Conservation (phyloP, 2,888 invertebrate genomes). For the Syrista parreyssii region DNA sequence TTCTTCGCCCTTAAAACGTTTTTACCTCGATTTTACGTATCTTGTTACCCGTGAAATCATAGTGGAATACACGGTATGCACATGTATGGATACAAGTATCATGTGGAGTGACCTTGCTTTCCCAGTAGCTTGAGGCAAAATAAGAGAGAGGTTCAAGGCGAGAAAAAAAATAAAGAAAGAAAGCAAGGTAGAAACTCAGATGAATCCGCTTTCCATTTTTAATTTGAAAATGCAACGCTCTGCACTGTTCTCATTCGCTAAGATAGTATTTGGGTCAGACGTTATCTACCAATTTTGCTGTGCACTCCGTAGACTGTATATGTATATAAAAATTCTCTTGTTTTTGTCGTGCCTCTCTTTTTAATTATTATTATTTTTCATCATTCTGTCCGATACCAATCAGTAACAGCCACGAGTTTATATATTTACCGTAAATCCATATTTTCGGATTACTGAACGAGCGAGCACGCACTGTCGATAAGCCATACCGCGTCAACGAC, state of each 20-base stretch:
- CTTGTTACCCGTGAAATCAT: too few relatives aligned
- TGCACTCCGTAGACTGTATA: not conserved
- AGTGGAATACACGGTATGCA: conserved; percentile 2
- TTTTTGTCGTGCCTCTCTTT: conserved; percentile 6
- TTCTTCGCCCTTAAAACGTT: too few relatives aligned
- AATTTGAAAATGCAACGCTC: conserved; percentile 35
- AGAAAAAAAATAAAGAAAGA: conserved; percentile 1
- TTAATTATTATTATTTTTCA: not conserved
- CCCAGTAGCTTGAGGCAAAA: not conserved
- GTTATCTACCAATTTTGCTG: conserved; percentile 23
- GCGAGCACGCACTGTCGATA: too few relatives aligned
- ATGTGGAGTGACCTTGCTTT: conserved; percentile 3
- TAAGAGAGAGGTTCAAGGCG: not conserved
- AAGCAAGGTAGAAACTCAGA: too few relatives aligned
- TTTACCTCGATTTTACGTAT: too few relatives aligned
- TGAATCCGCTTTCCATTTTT: conserved; percentile 26
- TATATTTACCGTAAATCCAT: too few relatives aligned
- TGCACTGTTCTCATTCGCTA: conserved; percentile 14
- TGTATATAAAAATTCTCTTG: not conserved
- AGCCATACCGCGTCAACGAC: too few relatives aligned
- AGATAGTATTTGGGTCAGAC: conserved; percentile 35
- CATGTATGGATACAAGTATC: too few relatives aligned
- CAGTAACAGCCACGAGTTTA: too few relatives aligned
- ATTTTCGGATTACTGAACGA: too few relatives aligned
- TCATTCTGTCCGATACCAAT: not conserved